Conservation (phyloP, 2,888 invertebrate species). For the Onchidella celtica region DNA sequence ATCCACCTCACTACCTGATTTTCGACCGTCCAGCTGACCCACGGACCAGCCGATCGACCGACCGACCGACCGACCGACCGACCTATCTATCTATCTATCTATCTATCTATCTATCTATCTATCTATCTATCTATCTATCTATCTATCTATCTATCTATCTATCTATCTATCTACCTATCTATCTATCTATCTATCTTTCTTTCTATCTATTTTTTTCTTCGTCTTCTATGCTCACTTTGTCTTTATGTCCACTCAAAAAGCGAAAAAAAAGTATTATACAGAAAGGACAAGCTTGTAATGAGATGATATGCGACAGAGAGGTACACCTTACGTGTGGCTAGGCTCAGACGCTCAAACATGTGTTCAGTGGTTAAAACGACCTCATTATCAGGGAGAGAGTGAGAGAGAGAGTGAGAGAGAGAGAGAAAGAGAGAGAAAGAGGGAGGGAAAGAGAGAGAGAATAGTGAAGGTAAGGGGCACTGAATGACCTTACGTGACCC, state of each 20-base stretch:
- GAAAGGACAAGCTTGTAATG: too few relatives aligned
- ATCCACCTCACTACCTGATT: too few relatives aligned
- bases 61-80: too few relatives aligned
- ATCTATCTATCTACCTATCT: not conserved
- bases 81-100: conserved; percentile 22
- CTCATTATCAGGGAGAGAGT: not conserved
- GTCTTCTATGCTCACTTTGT: not conserved
- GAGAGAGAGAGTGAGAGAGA: not conserved
- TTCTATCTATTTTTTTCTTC: not conserved
- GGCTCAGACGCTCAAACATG: too few relatives aligned
- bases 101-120: not conserved
- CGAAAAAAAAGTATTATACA: too few relatives aligned
- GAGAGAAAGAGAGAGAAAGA: not conserved
- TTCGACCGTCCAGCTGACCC: too few relatives aligned
- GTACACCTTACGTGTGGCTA: too few relatives aligned
- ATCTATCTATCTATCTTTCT: not conserved
- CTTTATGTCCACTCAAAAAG: not conserved
- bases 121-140: not conserved
- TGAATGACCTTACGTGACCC: too few relatives aligned
- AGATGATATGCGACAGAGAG: too few relatives aligned
- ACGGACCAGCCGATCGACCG: too few relatives aligned
- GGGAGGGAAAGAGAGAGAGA: not conserved
- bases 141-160: conserved; percentile 22
- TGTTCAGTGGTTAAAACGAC: too few relatives aligned
- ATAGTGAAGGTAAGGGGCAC: not conserved